These are phyloP conservation scores for Malurus splendens DNA, from an alignment of 2,797 vertebrate genomes.

Conservation along the genomic window DNA sequence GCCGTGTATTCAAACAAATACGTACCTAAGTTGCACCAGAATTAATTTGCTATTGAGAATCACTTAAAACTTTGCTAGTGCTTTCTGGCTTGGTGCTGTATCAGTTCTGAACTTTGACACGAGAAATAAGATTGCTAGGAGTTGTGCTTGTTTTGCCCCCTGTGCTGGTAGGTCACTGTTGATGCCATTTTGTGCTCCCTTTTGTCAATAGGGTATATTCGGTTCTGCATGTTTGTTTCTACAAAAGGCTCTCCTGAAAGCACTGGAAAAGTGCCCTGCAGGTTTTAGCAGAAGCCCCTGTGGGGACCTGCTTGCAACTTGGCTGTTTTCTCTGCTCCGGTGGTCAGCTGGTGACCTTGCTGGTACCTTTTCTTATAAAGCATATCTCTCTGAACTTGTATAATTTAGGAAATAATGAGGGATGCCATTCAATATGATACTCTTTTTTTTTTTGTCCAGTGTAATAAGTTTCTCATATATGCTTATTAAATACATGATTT, in stretches of 20 bases:
- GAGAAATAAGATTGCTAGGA: not conserved
- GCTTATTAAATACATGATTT: not conserved
- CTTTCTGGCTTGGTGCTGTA: not conserved
- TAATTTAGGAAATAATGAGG: not conserved
- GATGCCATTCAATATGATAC: not conserved
- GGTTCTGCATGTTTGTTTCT: not conserved
- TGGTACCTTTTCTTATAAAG: not conserved
- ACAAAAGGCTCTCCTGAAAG: not conserved
- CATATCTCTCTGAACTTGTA: not conserved
- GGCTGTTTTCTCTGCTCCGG: not conserved
- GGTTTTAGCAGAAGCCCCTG: not conserved
- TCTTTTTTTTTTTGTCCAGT: not conserved
- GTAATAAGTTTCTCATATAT: not conserved
- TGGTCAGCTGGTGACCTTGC: not conserved
- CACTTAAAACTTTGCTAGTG: not conserved
- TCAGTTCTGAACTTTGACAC: not conserved
- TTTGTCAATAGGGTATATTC: not conserved
- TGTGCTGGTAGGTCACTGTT: not conserved
- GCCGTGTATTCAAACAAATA: not conserved
- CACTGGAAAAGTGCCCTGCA: not conserved
- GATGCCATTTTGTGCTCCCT: not conserved
- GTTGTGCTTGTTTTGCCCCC: not conserved
- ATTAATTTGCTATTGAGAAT: not conserved
- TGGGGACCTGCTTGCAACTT: rapidly evolving
- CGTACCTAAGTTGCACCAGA: not conserved